Evolutionary conservation across 2,888 invertebrate genomes (phyloP).

Genomic region (Lypha dubia): DNA sequence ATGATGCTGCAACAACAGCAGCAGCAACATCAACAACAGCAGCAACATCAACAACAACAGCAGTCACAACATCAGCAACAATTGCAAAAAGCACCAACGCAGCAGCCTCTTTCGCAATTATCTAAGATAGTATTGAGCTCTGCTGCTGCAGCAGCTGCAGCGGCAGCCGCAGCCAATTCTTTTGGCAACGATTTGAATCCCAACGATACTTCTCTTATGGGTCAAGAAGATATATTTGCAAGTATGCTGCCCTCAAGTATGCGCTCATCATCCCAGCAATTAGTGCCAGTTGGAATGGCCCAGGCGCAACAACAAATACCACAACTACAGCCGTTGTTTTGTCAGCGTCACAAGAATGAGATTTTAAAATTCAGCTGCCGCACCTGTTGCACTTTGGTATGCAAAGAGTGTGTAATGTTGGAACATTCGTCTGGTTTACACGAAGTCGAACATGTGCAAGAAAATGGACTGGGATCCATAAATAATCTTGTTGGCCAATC

Average conservation of each 20-base stretch:
- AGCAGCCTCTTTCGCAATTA: conserved; percentile 79
- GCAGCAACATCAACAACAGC: conserved; percentile 77
- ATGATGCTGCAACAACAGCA: conserved; percentile 81
- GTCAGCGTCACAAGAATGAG: conserved; percentile 95
- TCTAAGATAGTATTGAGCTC: conserved; percentile 80
- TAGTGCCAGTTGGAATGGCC: conserved; percentile 56
- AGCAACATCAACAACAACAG: conserved; percentile 69
- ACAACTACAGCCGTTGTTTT: conserved; percentile 84
- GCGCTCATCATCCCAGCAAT: conserved; percentile 66
- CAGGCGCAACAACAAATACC: conserved; percentile 53
- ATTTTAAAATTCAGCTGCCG: conserved; percentile 96
- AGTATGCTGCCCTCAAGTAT: conserved; percentile 61
- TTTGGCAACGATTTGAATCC: conserved; percentile 64
- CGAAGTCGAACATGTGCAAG: conserved; percentile 93
- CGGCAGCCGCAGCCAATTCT: conserved; percentile 66
- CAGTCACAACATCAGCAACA: conserved; percentile 74
- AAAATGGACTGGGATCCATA: conserved; percentile 82
- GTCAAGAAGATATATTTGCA: conserved; percentile 61
- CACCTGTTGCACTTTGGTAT: conserved; percentile 95
- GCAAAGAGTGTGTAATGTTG: conserved; percentile 95
- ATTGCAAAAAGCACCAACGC: conserved; percentile 71
- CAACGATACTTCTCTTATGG: conserved; percentile 47
- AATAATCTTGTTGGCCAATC: conserved; percentile 58
- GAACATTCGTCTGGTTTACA: conserved; percentile 93
- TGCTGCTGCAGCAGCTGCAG: conserved; percentile 70